A percentile compares a stretch with the other conserved stretches of the same genome.
Conservation (phyloP, 2,888 invertebrate genomes). For the Apoda limacodes region DNA sequence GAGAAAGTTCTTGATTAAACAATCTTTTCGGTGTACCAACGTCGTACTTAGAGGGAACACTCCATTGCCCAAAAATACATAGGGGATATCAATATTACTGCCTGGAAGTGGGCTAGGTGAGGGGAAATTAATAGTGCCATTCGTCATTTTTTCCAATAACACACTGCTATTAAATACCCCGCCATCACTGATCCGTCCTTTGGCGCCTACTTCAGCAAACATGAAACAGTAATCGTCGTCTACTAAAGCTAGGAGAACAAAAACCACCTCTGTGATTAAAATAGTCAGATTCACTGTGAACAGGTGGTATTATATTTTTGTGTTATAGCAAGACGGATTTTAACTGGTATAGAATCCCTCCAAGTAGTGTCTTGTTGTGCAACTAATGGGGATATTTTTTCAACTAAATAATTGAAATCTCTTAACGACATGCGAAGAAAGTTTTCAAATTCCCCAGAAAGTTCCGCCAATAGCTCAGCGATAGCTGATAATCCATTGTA, state of each 20-base stretch:
- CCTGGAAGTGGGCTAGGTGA: too few species aligned
- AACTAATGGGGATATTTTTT: constrained; percentile 7
- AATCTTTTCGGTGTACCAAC: too few species aligned
- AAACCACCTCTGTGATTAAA: constrained; percentile 11
- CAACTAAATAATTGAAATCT: constrained; percentile 5
- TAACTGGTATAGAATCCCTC: constrained; percentile 6
- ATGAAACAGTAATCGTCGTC: constrained; percentile 11
- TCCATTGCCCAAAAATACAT: constrained; percentile 53
- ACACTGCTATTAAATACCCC: constrained; percentile 6
- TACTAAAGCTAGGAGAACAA: constrained; percentile 12
- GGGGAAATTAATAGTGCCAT: too few species aligned
- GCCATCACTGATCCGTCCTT: constrained; percentile 10
- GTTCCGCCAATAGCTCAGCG: neutral
- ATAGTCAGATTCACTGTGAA: constrained; percentile 11
- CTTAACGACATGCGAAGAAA: constrained; percentile 5
- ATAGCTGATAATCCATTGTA: constrained; percentile 1
- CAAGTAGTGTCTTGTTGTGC: too few species aligned
- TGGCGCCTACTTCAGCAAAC: constrained; percentile 5
- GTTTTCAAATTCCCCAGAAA: constrained; percentile 6
- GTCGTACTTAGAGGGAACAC: constrained; percentile 59
- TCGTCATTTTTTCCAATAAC: constrained; percentile 2
- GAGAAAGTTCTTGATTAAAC: too few species aligned
- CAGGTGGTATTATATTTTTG: constrained; percentile 9
- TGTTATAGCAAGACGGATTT: constrained; percentile 6
- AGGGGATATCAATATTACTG: too few species aligned